A percentile compares a stretch with the other conserved stretches of the same genome.
phyloP scores from a whole-genome alignment of 92 coral and sea anemone genomes.

The Parazoanthus swiftii region DNA sequence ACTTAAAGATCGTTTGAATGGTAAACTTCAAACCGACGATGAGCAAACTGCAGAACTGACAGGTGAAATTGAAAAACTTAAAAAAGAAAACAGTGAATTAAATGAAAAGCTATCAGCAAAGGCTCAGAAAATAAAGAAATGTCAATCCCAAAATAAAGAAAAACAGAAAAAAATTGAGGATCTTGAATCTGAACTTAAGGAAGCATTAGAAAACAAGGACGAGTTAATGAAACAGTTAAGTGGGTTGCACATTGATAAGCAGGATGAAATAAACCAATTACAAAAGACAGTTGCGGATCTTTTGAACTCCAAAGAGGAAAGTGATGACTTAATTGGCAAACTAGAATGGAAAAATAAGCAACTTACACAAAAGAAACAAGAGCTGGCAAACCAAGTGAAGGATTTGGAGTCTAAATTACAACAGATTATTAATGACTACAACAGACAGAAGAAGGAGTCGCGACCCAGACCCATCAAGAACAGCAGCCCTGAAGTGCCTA shows the following conservation, averaged over 20 bases:
- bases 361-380: conserved; percentile 64
- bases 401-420: conserved; percentile 74
- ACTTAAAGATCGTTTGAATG: conserved; percentile 60
- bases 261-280: conserved; percentile 71
- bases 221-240: conserved; percentile 61
- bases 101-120: conserved; percentile 63
- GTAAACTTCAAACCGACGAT: conserved; percentile 50
- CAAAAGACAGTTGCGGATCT: conserved; percentile 57
- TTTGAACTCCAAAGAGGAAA: conserved; percentile 65
- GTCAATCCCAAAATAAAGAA: conserved; percentile 66
- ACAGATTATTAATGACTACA: conserved; percentile 72
- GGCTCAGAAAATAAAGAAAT: conserved; percentile 59
- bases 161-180: conserved; percentile 65
- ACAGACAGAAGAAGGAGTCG: conserved; percentile 60
- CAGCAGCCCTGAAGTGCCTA: conserved; percentile 77
- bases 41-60: conserved; percentile 64
- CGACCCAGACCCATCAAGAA: conserved; percentile 50
- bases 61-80: conserved; percentile 68
- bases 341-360: conserved; percentile 88
- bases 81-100: conserved; percentile 58
- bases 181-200: conserved; percentile 66
- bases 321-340: conserved; percentile 64
- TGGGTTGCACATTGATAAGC: conserved; percentile 79
- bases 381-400: conserved; percentile 63
- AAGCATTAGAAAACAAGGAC: conserved; percentile 58